A percentile compares a stretch with the other conserved stretches of the same genome.
phyloP scores from a whole-genome alignment of 2,888 invertebrate genomes.

The Aplocera efformata region DNA sequence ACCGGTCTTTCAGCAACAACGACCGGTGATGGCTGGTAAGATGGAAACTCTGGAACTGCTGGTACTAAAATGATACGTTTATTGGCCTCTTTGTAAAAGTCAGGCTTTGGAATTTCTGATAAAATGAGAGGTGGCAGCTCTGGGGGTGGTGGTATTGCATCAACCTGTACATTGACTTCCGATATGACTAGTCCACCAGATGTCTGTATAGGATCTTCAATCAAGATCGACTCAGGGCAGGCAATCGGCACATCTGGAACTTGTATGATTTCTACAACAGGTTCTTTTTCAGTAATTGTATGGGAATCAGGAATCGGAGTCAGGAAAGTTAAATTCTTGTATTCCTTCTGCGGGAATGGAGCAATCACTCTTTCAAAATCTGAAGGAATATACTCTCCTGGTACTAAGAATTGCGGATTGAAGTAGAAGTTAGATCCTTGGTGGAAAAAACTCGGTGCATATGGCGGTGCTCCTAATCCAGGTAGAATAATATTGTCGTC shows the following conservation, averaged over 20 bases:
- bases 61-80: conserved; percentile 25
- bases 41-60: conserved; percentile 26
- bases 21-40: conserved; percentile 18
- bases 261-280: conserved; percentile 7
- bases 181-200: conserved; percentile 9
- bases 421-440: conserved; percentile 47
- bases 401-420: conserved; percentile 37
- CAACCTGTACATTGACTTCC: conserved; percentile 12
- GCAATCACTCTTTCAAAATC: conserved; percentile 25
- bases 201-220: conserved; percentile 7
- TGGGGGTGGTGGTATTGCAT: conserved; percentile 23
- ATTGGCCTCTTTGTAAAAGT: conserved; percentile 11
- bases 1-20: conserved; percentile 15
- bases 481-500: conserved; percentile 16
- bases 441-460: conserved; percentile 35
- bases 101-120: conserved; percentile 14
- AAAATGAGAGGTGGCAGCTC: conserved; percentile 24
- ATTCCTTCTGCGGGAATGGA: conserved; percentile 6
- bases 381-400: conserved; percentile 21
- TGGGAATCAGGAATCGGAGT: conserved; percentile 1
- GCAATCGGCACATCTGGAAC: conserved; percentile 4
- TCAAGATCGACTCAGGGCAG: background rate
- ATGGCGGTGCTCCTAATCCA: conserved; percentile 22
- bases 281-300: conserved; percentile 12
- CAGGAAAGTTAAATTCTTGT: conserved; percentile 1